These are phyloP conservation scores for Ctenopoma multispine DNA, from an alignment of 2,797 vertebrate genomes.

Conservation along the genomic window DNA sequence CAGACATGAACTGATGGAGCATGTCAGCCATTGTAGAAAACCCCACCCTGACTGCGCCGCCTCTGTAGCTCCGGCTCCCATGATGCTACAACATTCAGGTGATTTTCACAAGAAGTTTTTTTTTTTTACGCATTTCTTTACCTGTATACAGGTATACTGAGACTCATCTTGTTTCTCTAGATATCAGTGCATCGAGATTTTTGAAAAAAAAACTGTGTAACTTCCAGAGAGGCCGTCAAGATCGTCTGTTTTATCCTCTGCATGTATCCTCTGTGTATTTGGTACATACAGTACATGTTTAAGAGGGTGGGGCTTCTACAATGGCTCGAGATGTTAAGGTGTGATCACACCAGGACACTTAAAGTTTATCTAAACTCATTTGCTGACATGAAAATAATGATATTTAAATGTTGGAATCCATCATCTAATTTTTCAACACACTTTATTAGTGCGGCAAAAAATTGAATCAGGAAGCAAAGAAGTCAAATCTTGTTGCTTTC, in stretches of 20 bases:
- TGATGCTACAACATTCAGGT: too few relatives aligned
- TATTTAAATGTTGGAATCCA: not conserved
- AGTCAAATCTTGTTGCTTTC: too few relatives aligned
- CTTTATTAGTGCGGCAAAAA: not conserved
- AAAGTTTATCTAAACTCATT: not conserved
- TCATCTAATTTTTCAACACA: too few relatives aligned
- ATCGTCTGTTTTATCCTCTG: too few relatives aligned
- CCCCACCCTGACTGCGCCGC: not conserved
- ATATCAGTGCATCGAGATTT: too few relatives aligned
- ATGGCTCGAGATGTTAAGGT: not conserved
- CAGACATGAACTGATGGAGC: not conserved
- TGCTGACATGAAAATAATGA: not conserved
- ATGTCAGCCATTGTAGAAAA: slow-evolving; percentile 14
- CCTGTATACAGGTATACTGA: too few relatives aligned
- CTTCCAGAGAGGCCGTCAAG: too few relatives aligned
- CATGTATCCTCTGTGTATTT: not conserved
- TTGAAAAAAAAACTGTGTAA: too few relatives aligned
- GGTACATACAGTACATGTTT: not conserved
- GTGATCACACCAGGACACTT: slow-evolving; percentile 9
- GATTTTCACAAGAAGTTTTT: too few relatives aligned
- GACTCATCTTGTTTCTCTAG: too few relatives aligned
- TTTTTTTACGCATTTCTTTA: too few relatives aligned
- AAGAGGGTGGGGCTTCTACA: slow-evolving; percentile 25
- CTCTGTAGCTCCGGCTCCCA: too few relatives aligned
- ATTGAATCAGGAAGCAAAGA: not conserved